These are phyloP conservation scores for Erythrolamprus reginae DNA, from an alignment of 2,113 vertebrate species.

Conservation along the genomic window DNA sequence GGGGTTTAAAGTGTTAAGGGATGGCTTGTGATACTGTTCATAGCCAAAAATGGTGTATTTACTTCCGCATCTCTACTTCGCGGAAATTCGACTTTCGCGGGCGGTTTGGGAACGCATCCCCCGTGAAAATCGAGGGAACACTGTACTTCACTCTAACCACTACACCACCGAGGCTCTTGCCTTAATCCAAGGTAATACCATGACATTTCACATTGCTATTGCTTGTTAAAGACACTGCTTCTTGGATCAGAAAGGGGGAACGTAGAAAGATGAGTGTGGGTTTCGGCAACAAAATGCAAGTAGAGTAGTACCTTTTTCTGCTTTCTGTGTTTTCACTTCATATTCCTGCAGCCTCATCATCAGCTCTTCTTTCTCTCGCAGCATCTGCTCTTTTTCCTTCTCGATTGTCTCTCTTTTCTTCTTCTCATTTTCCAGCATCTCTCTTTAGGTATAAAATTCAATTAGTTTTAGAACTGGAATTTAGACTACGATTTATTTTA, in stretches of 20 bases:
- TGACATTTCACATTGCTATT: background rate
- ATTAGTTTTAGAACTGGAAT: background rate
- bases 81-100: too few species aligned
- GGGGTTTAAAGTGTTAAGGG: too few species aligned
- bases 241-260: background rate
- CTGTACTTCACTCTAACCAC: too few species aligned
- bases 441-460: slow-evolving; percentile 63
- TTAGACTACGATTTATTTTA: background rate
- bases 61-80: too few species aligned
- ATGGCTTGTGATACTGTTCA: too few species aligned
- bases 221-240: background rate
- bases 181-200: background rate
- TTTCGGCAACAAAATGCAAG: background rate
- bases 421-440: slow-evolving; percentile 89
- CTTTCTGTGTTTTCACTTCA: slow-evolving; percentile 87
- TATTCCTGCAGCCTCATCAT: slow-evolving; percentile 84
- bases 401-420: slow-evolving; percentile 87
- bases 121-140: too few species aligned
- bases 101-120: too few species aligned
- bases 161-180: too few species aligned
- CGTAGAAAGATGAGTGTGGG: background rate
- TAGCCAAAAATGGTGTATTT: too few species aligned
- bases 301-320: slow-evolving; percentile 80
- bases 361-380: slow-evolving; percentile 86
- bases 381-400: slow-evolving; percentile 87